Evolutionary conservation across 2,797 vertebrate species (phyloP).

Genomic region (Masticophis lateralis): DNA sequence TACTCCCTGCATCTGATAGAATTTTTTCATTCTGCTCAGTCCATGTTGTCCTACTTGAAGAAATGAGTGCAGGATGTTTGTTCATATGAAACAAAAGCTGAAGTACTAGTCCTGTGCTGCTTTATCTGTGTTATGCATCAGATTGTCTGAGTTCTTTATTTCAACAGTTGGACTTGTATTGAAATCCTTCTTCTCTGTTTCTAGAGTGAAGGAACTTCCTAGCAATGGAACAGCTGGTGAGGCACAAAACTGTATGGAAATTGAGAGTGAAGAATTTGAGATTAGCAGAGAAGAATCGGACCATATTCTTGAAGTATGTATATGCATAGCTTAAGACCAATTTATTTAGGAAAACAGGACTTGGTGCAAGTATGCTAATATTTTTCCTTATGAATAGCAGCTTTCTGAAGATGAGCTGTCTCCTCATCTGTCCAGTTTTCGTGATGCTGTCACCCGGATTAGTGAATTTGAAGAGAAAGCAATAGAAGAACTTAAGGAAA

Average conservation of each 20-base stretch:
- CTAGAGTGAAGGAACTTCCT: constrained; percentile 89
- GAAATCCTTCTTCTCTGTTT: constrained; percentile 32
- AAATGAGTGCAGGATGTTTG: neutral
- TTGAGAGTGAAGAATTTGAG: constrained; percentile 59
- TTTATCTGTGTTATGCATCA: neutral
- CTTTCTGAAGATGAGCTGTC: constrained; percentile 69
- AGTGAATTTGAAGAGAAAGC: constrained; percentile 81
- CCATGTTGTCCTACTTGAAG: neutral
- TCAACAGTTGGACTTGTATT: neutral
- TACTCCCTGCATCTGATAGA: neutral
- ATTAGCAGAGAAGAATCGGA: constrained; percentile 33
- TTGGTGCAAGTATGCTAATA: neutral
- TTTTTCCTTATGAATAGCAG: constrained; percentile 42
- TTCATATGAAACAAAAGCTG: neutral
- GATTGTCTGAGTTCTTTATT: neutral
- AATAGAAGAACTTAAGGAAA: constrained; percentile 78
- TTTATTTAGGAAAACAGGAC: neutral
- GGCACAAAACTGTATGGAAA: constrained; percentile 68
- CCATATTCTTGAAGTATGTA: constrained; percentile 58
- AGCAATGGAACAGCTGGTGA: constrained; percentile 67
- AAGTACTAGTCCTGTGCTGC: neutral
- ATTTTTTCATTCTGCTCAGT: neutral
- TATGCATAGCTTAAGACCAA: neutral
- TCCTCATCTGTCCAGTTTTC: constrained; percentile 71
- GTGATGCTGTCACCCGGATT: constrained; percentile 81